These are phyloP conservation scores for Sciurus carolinensis DNA, from an alignment of 2,797 vertebrate species.

Conservation along the genomic window DNA sequence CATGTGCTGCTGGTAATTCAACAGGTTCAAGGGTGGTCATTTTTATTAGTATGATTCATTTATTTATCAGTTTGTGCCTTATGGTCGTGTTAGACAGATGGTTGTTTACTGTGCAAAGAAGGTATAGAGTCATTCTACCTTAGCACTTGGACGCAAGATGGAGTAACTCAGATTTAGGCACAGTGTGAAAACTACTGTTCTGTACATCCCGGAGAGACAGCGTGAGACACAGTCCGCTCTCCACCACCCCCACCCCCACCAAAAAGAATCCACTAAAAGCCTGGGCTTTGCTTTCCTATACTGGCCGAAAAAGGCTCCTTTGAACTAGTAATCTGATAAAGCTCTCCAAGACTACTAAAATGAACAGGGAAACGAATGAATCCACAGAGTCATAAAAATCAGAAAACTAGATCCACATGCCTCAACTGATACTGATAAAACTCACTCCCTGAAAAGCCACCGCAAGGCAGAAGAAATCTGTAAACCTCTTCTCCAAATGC, in stretches of 20 bases:
- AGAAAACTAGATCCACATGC: background rate
- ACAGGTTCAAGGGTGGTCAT: too few species aligned
- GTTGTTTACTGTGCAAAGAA: too few species aligned
- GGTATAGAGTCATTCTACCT: too few species aligned
- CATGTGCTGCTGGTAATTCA: too few species aligned
- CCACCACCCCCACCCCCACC: background rate
- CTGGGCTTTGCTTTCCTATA: background rate
- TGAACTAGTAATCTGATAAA: background rate
- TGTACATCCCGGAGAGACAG: too few species aligned
- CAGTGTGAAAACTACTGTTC: too few species aligned
- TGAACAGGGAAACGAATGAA: background rate
- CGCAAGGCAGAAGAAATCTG: conserved; percentile 32
- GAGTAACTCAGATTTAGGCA: too few species aligned
- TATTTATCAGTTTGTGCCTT: too few species aligned
- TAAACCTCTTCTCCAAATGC: background rate
- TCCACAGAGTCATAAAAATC: background rate
- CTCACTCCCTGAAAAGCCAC: background rate
- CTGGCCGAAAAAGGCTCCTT: background rate
- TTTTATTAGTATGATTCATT: too few species aligned
- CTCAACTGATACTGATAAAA: background rate
- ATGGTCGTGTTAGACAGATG: too few species aligned
- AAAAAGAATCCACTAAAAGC: background rate
- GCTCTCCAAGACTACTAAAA: background rate
- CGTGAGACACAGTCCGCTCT: too few species aligned
- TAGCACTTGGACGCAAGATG: too few species aligned